Evolutionary conservation across 2,888 invertebrate species (phyloP).

Genomic region (Poecilobothrus nobilitatus): DNA sequence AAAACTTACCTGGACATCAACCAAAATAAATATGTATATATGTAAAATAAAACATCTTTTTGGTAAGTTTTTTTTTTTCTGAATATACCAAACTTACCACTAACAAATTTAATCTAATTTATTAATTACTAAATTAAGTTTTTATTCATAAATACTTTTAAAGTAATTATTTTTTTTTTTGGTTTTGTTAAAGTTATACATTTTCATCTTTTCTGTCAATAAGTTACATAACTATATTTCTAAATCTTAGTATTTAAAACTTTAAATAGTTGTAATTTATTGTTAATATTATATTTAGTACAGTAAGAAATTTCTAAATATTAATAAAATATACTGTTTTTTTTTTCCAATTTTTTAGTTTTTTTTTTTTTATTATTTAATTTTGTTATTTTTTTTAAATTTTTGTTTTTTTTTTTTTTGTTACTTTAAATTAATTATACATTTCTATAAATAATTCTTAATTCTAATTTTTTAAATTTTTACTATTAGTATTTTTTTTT

Average conservation of each 20-base stretch:
- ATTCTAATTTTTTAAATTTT: background rate
- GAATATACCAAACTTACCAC: background rate
- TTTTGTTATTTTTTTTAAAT: background rate
- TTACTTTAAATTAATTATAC: background rate
- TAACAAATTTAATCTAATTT: background rate
- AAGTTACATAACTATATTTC: background rate
- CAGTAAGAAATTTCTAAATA: background rate
- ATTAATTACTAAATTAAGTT: background rate
- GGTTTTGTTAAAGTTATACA: background rate
- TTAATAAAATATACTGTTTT: background rate
- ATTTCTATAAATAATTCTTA: constrained; percentile 9
- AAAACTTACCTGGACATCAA: too few species aligned
- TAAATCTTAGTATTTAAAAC: background rate
- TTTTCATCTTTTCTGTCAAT: background rate
- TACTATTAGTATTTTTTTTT: too few species aligned
- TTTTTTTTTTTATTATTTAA: background rate
- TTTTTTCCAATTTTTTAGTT: background rate
- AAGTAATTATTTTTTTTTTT: background rate
- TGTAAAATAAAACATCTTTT: background rate
- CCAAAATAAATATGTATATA: too few species aligned
- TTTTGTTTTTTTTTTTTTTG: background rate
- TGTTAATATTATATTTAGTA: background rate
- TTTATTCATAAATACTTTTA: background rate
- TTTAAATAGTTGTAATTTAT: background rate
- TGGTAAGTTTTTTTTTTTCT: background rate